phyloP scores from a whole-genome alignment of 2,113 vertebrate species.

The Hymenochirus boettgeri region DNA sequence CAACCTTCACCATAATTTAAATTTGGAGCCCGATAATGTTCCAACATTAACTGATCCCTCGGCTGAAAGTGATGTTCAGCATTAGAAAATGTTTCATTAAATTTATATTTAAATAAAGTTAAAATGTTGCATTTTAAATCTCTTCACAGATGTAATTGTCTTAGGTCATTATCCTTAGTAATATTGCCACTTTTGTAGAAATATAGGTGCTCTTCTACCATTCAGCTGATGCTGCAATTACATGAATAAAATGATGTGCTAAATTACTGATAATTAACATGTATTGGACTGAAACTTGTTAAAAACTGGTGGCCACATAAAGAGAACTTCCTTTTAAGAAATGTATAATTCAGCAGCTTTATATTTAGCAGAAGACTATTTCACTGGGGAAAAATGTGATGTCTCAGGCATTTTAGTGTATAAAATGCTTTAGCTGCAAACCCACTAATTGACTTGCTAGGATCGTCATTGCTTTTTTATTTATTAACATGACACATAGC shows the following conservation, averaged over 20 bases:
- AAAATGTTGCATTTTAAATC: not conserved
- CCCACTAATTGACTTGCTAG: conserved; percentile 30
- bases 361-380: conserved; percentile 35
- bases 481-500: conserved; percentile 25
- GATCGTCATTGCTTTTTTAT: conserved; percentile 32
- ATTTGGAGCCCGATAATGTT: too few species aligned
- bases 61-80: too few species aligned
- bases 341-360: conserved; percentile 38
- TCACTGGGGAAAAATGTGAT: conserved; percentile 9
- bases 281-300: conserved; percentile 18
- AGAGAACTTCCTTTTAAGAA: conserved; percentile 14
- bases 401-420: conserved; percentile 12
- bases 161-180: not conserved
- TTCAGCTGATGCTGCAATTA: conserved; percentile 26
- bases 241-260: conserved; percentile 15
- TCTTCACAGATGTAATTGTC: not conserved
- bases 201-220: conserved; percentile 1
- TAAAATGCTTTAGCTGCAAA: conserved; percentile 34
- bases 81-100: too few species aligned
- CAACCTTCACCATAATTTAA: too few species aligned
- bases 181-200: not conserved
- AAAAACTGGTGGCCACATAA: conserved; percentile 17
- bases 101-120: too few species aligned
- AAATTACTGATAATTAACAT: conserved; percentile 40
- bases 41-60: too few species aligned